Percentiles rank a stretch among this genome's conserved stretches.
Evolutionary conservation across 2,888 invertebrate genomes (phyloP).

Genomic region (Nasonovia ribisnigri): DNA sequence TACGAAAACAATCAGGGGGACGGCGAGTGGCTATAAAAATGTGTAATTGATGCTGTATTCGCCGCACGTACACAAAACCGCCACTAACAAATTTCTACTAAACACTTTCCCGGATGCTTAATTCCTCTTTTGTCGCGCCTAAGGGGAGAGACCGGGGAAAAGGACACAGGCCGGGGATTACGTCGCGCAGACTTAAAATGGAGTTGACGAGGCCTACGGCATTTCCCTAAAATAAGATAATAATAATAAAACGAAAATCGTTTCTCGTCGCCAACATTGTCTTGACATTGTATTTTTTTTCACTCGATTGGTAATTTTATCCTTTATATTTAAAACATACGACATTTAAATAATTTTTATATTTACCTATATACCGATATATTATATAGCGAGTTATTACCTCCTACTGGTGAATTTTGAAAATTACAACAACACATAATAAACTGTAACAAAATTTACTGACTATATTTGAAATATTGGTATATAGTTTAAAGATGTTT

Average conservation of each 20-base stretch:
- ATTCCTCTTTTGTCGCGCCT: conserved; percentile 60
- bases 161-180: conserved; percentile 29
- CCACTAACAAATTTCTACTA: conserved; percentile 62
- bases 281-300: background rate
- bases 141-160: conserved; percentile 33
- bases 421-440: background rate
- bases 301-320: background rate
- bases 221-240: conserved; percentile 15
- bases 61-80: conserved; percentile 51
- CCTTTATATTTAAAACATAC: background rate
- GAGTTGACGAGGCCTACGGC: conserved; percentile 36
- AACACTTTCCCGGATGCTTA: conserved; percentile 61
- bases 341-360: background rate
- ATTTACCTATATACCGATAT: background rate
- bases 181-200: conserved; percentile 27
- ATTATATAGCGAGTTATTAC: too few species aligned
- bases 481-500: background rate
- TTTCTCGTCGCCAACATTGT: background rate
- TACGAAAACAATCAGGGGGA: conserved; percentile 57
- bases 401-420: too few species aligned
- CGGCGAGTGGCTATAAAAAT: conserved; percentile 16
- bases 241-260: background rate
- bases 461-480: background rate
- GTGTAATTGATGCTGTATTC: conserved; percentile 57
- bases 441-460: background rate